Base-by-base conservation (phyloP, 1,140 invertebrate species). In the Plectus sambesii region DNA sequence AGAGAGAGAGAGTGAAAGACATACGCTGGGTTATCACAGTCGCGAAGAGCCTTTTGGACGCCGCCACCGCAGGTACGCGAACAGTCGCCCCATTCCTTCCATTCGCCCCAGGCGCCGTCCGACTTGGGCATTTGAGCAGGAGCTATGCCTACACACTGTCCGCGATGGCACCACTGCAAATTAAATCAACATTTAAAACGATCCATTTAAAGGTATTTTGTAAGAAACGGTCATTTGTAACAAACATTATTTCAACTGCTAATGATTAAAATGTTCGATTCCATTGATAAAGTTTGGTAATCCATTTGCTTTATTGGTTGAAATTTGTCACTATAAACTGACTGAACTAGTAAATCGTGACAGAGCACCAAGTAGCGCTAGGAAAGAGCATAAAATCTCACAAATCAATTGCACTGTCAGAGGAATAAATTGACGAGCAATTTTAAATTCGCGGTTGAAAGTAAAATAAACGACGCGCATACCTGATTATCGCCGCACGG, bases 61-160 rank as follows among this genome's bases (percentile, higher is more conserved):
- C 87, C 87, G 2, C 87, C 87, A 0, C 85, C 86, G 69, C 87
- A 92, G 0, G 78, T 79, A 22, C 86, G 72, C 1, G 85, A 83
- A 62, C 87, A 92, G 66, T 77, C 85, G 12, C 75, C 75, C 56
- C 52, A 81, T 70, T 61, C 58, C 59, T 77, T 73, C 86, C 87
- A 92, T 0, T 74, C 69, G 1, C 86, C 81, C 87, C 87, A 93
- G 4, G 79, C 78, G 5, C 87, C 87, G 58, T 85, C 75, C 1
- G 79, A 75, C 69, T 71, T 61, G 23, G 54, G 47, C 6, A 60
- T 52, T 17, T 73, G 61, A 41, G 76, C 74, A 54, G 53, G 74
- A 56, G 53, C 50, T 51, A 75, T 73, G 0, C 75, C 68, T 3
- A 84, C 79, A 69, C 87, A 93, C 50, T 80, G 71, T 15, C 87